Evolutionary conservation across 2,888 invertebrate genomes (phyloP).

Genomic region (Platycnemis pennipes): DNA sequence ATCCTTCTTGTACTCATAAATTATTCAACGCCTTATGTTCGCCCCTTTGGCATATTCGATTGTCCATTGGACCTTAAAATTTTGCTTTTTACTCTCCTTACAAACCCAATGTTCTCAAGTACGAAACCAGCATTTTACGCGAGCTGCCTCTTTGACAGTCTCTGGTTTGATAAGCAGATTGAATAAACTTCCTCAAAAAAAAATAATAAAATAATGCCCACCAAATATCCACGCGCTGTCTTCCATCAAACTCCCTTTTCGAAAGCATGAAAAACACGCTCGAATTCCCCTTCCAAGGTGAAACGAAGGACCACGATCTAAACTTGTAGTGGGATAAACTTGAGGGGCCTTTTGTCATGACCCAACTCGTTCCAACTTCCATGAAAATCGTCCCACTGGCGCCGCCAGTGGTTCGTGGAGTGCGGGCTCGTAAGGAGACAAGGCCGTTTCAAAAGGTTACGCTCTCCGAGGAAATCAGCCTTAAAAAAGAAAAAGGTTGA

Average conservation of each 20-base stretch:
- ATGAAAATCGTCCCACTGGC: background rate
- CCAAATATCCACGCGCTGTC: background rate
- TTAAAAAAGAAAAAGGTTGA: background rate
- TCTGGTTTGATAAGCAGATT: background rate
- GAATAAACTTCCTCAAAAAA: background rate
- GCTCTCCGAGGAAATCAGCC: background rate
- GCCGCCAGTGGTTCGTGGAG: background rate
- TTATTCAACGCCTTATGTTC: too few relatives aligned
- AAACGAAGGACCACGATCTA: background rate
- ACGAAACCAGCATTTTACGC: background rate
- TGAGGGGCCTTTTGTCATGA: background rate
- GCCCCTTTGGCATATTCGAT: too few relatives aligned
- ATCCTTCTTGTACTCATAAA: too few relatives aligned
- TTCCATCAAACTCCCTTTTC: background rate
- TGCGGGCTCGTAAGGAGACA: background rate
- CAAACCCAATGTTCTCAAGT: background rate
- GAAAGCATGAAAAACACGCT: background rate
- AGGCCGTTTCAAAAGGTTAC: background rate
- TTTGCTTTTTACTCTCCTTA: background rate
- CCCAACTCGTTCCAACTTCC: background rate
- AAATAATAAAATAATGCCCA: background rate
- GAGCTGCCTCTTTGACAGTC: background rate
- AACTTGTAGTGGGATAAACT: background rate
- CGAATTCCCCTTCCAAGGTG: background rate
- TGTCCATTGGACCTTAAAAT: too few relatives aligned